A percentile compares a stretch with the other conserved stretches of the same genome.
These are phyloP conservation scores for Bolborhynchus lineola DNA, from an alignment of 2,113 vertebrate genomes.

Conservation along the genomic window DNA sequence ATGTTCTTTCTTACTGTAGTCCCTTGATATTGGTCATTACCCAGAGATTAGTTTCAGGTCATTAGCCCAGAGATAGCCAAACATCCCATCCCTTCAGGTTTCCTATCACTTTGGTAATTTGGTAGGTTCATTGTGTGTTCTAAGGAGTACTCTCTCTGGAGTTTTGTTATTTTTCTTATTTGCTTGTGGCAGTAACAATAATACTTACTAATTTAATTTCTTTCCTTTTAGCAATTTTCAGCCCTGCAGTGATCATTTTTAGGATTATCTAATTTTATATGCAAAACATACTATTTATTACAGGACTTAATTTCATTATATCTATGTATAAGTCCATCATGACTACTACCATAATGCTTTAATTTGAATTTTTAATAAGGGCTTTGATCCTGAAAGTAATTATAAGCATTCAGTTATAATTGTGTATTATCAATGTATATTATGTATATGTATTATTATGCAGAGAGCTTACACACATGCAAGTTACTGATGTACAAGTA, in stretches of 20 bases:
- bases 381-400: constrained; percentile 56
- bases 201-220: not conserved
- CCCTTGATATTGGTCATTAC: not conserved
- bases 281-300: constrained; percentile 18
- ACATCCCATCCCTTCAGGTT: not conserved
- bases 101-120: not conserved
- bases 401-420: constrained; percentile 35
- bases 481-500: not conserved
- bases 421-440: not conserved
- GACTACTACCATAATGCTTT: not conserved
- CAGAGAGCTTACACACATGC: not conserved
- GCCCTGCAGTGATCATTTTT: not conserved
- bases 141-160: not conserved
- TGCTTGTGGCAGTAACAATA: not conserved
- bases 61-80: not conserved
- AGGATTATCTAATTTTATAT: constrained; percentile 33
- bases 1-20: not conserved
- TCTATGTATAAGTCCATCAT: constrained; percentile 2
- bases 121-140: not conserved
- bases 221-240: not conserved
- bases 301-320: constrained; percentile 23
- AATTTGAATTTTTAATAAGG: constrained; percentile 44
- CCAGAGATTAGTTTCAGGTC: not conserved
- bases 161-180: not conserved
- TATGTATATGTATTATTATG: not conserved